Conservation (phyloP, 1,140 invertebrate genomes). For the Scaptomyza graminum region DNA sequence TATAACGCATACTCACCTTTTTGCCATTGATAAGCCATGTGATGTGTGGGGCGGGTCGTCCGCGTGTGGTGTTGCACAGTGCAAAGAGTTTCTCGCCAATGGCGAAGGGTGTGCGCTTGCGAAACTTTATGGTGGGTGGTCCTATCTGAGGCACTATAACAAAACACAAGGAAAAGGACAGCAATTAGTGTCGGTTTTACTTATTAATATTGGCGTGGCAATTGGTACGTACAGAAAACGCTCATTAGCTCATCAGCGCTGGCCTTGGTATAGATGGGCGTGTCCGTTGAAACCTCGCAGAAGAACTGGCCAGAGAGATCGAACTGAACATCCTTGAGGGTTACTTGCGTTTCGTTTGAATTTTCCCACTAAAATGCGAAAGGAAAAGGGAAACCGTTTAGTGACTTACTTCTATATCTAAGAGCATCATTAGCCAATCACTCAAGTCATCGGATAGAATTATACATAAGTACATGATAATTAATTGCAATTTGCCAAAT, state of each 20-base stretch:
- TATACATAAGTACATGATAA: constrained; percentile 15
- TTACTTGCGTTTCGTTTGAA: constrained; percentile 90
- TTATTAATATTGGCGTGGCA: constrained; percentile 21
- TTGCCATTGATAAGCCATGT: constrained; percentile 93
- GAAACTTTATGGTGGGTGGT: constrained; percentile 89
- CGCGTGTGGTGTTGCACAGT: constrained; percentile 90
- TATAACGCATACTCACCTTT: constrained; percentile 86
- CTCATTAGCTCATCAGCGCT: constrained; percentile 89
- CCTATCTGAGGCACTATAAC: constrained; percentile 87
- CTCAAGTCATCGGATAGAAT: not conserved
- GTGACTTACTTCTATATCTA: not conserved
- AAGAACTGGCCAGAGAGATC: constrained; percentile 89
- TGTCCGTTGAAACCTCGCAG: constrained; percentile 90
- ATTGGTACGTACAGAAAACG: constrained; percentile 89
- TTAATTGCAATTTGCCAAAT: constrained; percentile 21
- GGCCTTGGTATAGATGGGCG: constrained; percentile 90
- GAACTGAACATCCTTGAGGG: constrained; percentile 89
- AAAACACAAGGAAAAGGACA: constrained; percentile 5
- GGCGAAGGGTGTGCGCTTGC: constrained; percentile 86
- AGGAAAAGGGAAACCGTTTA: not conserved
- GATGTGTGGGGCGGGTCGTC: constrained; percentile 90
- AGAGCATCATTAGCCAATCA: not conserved
- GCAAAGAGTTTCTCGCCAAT: constrained; percentile 90
- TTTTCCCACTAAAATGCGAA: constrained; percentile 86
- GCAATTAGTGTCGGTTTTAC: constrained; percentile 51